These are phyloP conservation scores for Pipistrellus pygmaeus DNA, from an alignment of 2,797 vertebrate genomes.

Conservation along the genomic window DNA sequence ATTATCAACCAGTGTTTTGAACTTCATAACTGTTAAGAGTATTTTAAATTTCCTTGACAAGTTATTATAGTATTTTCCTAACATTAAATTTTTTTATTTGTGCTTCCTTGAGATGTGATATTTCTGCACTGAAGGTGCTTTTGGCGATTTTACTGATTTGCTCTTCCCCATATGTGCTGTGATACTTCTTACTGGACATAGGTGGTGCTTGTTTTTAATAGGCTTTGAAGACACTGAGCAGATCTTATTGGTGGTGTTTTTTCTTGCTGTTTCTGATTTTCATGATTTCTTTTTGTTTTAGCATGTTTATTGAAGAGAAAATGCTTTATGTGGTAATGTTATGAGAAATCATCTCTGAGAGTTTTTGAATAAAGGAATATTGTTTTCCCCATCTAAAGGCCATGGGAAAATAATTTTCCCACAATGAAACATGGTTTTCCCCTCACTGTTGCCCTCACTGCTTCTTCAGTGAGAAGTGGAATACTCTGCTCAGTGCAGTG, in stretches of 20 bases:
- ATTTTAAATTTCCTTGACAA: not conserved
- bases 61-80: not conserved
- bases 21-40: not conserved
- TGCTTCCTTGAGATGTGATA: not conserved
- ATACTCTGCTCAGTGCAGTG: not conserved
- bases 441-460: not conserved
- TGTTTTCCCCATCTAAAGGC: not conserved
- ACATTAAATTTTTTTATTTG: not conserved
- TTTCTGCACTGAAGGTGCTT: not conserved
- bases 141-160: not conserved
- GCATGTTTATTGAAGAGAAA: not conserved
- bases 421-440: not conserved
- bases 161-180: not conserved
- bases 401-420: not conserved
- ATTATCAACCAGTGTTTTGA: not conserved
- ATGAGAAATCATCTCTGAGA: slow-evolving; percentile 17
- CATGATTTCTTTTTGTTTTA: not conserved
- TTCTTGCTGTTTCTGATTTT: slow-evolving; percentile 36
- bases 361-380: slow-evolving; percentile 2
- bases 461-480: not conserved
- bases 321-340: not conserved
- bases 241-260: not conserved
- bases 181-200: not conserved
- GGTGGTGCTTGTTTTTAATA: not conserved
- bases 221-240: not conserved